Evolutionary conservation across 2,888 invertebrate genomes (phyloP), one percentile per base, ranked within the genome.

Genomic region (Lymantria monacha): DNA sequence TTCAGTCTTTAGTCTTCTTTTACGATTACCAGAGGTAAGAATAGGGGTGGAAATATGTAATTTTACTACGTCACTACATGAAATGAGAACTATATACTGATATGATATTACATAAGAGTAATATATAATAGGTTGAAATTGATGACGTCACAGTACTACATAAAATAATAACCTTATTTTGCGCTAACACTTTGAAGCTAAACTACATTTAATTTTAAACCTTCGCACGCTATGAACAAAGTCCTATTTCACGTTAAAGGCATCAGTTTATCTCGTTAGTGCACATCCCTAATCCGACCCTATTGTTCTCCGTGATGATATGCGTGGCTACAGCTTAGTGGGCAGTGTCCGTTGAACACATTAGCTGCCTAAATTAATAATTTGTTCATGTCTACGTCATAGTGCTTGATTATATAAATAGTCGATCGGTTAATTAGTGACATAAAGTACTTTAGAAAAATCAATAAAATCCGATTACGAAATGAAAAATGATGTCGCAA

Each of bases 281-380:
- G 63, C 66, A 66, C 59, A 51, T 56, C 37, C 57, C 56, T 66
- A 66, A 66, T 66, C 66, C 66, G 43, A 40, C 12, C 15, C 57
- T 40, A 66, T 66, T 66, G 66, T 66, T 52, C 43, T 56, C 31
- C 49, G 42, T 12, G 44, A 57, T 59, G 59, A 64, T 59, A 53
- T 55, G 66, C 56, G 61, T 51, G 48, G 57, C 46, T 50, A 42
- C 46, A 56, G 67, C 59, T 67, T 59, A 61, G 30, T 36, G 53
- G 51, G 53, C 65, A 61, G 53, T 55, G 66, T 53, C 30, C 44
- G 13, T 31, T 59, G 67, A 64, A 64, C 59, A 54, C 57, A 53
- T 63, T 59, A 65, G 58, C 61, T 58, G 52, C 48, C 60, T 52
- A 54, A 66, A 67, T 67, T 67, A 67, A 67, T 67, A 59, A 65